phyloP scores from a whole-genome alignment of 2,888 invertebrate genomes.

The Drosophila meridionalis region DNA sequence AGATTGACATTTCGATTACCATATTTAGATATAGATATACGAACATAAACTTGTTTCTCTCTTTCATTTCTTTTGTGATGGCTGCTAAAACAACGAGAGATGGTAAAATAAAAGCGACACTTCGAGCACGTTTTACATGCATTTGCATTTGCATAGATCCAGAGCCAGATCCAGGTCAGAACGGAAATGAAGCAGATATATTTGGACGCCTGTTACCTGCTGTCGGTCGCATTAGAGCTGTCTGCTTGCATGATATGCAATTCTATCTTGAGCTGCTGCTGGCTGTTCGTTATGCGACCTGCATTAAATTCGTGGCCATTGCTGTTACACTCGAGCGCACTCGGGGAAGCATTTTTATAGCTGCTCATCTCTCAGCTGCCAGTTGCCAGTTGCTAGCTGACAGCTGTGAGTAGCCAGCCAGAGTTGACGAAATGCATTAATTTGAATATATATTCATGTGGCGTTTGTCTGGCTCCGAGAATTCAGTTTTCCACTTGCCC shows the following conservation, averaged over 20 bases:
- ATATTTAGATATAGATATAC: background rate
- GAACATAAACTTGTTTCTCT: background rate
- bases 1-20: background rate
- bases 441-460: slow-evolving; percentile 55
- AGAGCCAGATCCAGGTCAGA: background rate
- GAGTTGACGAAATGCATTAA: slow-evolving; percentile 65
- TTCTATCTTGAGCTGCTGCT: slow-evolving; percentile 4
- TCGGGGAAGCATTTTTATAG: slow-evolving; percentile 15
- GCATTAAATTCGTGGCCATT: slow-evolving; percentile 15
- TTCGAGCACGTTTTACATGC: background rate
- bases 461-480: slow-evolving; percentile 28
- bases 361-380: slow-evolving; percentile 19
- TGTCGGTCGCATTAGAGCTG: background rate
- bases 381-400: slow-evolving; percentile 5
- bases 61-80: background rate
- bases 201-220: background rate
- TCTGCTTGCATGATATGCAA: slow-evolving; percentile 18
- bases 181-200: background rate
- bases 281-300: slow-evolving; percentile 16
- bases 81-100: background rate
- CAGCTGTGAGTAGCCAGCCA: slow-evolving; percentile 19
- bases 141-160: slow-evolving; percentile 11
- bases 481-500: slow-evolving; percentile 22
- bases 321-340: slow-evolving; percentile 5
- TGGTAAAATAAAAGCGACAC: background rate